phyloP scores from a whole-genome alignment of 2,797 vertebrate species.

The Chelonia mydas region DNA sequence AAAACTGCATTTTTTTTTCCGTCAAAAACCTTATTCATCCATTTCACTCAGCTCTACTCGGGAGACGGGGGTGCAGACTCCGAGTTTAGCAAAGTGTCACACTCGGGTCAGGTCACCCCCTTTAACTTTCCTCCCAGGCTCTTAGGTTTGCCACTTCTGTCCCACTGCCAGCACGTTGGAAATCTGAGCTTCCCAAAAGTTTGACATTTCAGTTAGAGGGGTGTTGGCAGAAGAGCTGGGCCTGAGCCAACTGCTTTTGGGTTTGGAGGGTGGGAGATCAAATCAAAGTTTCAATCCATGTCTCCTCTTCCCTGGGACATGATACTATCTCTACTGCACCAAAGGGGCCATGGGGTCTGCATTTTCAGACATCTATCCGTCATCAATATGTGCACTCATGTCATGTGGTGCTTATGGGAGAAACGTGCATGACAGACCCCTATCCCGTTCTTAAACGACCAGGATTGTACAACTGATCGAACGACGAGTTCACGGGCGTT shows the following conservation, averaged over 20 bases:
- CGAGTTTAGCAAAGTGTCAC: background rate
- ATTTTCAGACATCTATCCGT: background rate
- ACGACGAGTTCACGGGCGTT: background rate
- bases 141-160: background rate
- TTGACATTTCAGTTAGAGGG: background rate
- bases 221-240: background rate
- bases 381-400: background rate
- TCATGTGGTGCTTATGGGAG: background rate
- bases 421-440: background rate
- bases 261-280: background rate
- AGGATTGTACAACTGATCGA: background rate
- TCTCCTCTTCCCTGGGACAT: background rate
- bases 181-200: background rate
- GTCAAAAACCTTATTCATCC: no score
- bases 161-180: background rate
- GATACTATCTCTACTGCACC: background rate
- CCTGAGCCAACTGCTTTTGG: background rate
- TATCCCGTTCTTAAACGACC: background rate
- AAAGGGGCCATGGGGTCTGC: background rate
- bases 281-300: background rate
- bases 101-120: background rate
- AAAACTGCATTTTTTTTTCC: no score
- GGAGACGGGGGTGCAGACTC: background rate
- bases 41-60: no score
- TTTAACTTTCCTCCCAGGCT: background rate